A percentile compares a stretch with the other conserved stretches of the same genome.
Evolutionary conservation across 2,113 vertebrate species (phyloP).

Genomic region (Planiliza haematocheilus): DNA sequence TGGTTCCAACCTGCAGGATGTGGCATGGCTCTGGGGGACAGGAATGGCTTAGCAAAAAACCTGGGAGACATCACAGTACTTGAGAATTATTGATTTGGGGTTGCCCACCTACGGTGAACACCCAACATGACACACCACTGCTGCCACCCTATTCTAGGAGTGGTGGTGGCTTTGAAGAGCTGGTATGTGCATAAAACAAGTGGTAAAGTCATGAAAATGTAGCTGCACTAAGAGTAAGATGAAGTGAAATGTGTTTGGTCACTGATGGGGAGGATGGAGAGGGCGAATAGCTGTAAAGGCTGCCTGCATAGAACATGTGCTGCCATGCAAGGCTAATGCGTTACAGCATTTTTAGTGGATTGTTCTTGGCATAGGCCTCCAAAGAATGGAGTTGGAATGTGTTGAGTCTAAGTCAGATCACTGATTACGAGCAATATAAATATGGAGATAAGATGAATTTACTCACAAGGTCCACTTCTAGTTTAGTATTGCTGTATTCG

Average conservation of each 20-base stretch:
- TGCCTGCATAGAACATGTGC: slow-evolving; percentile 40
- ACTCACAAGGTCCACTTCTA: slow-evolving; percentile 5
- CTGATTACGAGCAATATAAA: neutral
- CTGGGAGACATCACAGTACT: slow-evolving; percentile 45
- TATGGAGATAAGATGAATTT: slow-evolving; percentile 11
- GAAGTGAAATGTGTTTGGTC: slow-evolving; percentile 18
- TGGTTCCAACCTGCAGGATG: slow-evolving; percentile 77
- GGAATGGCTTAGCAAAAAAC: slow-evolving; percentile 55
- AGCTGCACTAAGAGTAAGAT: slow-evolving; percentile 4
- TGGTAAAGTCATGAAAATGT: slow-evolving; percentile 17
- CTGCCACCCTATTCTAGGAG: slow-evolving; percentile 17
- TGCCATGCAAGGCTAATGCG: slow-evolving; percentile 24
- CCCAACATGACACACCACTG: slow-evolving; percentile 39
- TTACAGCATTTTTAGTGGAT: slow-evolving; percentile 1
- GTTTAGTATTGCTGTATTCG: slow-evolving; percentile 24
- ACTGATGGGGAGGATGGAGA: slow-evolving; percentile 6
- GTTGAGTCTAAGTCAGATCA: slow-evolving; percentile 3
- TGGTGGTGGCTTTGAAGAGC: slow-evolving; percentile 32
- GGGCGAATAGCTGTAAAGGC: slow-evolving; percentile 28
- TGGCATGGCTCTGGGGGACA: slow-evolving; percentile 60
- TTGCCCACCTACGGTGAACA: slow-evolving; percentile 66
- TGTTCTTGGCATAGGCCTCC: neutral
- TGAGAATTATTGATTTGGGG: slow-evolving; percentile 52
- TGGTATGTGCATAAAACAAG: slow-evolving; percentile 23
- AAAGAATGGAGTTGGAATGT: slow-evolving; percentile 10